These are phyloP conservation scores for Gyps fulvus DNA, from an alignment of 2,113 vertebrate species.

Conservation along the genomic window DNA sequence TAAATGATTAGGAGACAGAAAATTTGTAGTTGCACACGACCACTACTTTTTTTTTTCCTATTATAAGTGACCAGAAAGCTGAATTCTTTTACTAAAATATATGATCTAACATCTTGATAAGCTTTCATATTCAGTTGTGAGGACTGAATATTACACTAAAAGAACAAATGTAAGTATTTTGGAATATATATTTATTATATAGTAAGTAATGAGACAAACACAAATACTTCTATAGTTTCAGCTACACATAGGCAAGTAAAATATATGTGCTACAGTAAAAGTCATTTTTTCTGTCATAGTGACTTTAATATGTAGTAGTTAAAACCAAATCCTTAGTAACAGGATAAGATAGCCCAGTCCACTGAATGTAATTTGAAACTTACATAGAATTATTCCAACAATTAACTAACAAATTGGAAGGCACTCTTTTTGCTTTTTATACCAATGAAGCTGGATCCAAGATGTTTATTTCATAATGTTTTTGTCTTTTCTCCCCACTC, in stretches of 20 bases:
- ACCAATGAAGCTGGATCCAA: background rate
- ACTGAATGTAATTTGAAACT: background rate
- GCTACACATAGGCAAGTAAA: background rate
- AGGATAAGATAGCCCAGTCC: background rate
- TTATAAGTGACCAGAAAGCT: background rate
- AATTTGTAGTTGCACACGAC: background rate
- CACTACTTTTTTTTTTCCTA: background rate
- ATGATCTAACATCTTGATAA: background rate
- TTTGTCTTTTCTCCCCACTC: background rate
- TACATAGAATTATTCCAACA: background rate
- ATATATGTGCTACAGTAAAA: background rate
- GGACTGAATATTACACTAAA: background rate
- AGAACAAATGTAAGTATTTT: background rate
- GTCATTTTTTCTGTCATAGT: background rate
- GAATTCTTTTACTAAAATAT: background rate
- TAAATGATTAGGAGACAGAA: background rate
- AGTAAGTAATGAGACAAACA: background rate
- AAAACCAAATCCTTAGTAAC: background rate
- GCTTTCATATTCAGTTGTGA: background rate
- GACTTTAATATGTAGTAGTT: background rate
- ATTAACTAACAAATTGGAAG: background rate
- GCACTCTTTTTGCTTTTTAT: background rate
- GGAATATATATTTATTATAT: background rate
- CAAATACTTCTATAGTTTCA: background rate
- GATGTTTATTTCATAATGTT: background rate